Evolutionary conservation across 2,797 vertebrate species (phyloP).

Genomic region (Sebastes kiyomatsui): DNA sequence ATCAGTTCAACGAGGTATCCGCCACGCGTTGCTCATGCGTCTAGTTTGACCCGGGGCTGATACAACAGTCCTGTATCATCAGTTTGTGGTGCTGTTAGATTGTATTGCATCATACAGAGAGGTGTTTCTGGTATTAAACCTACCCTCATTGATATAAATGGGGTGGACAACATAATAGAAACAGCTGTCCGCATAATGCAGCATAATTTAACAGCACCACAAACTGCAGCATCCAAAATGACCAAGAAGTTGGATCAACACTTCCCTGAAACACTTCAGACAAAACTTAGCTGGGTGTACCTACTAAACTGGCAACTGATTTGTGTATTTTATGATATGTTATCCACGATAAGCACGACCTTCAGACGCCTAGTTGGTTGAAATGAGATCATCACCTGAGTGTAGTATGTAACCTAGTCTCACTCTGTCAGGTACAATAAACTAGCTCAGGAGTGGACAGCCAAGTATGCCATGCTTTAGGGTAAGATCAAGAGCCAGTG

Average conservation of each 20-base stretch:
- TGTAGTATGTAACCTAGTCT: slow-evolving; percentile 62
- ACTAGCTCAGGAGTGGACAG: slow-evolving; percentile 99
- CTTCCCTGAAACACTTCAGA: too few species aligned
- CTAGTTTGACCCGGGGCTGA: too few species aligned
- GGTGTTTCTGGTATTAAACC: background rate
- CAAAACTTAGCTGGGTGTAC: background rate
- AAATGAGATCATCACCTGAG: background rate
- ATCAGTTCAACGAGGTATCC: too few species aligned
- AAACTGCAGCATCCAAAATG: background rate
- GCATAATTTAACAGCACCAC: background rate
- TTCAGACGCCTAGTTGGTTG: background rate
- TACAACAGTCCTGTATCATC: background rate
- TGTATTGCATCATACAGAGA: background rate
- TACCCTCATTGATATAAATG: background rate
- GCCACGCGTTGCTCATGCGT: too few species aligned
- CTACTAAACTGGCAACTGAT: background rate
- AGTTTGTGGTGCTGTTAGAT: background rate
- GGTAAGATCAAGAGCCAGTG: slow-evolving; percentile 83
- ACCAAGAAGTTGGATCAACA: background rate
- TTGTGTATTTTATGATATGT: background rate
- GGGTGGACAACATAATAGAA: background rate
- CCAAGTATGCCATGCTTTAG: slow-evolving; percentile 99
- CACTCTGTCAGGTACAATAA: slow-evolving; percentile 95
- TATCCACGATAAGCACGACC: background rate
- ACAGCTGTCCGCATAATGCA: background rate